Conservation (phyloP, 2,888 invertebrate species). For the Quadriops clusia region DNA sequence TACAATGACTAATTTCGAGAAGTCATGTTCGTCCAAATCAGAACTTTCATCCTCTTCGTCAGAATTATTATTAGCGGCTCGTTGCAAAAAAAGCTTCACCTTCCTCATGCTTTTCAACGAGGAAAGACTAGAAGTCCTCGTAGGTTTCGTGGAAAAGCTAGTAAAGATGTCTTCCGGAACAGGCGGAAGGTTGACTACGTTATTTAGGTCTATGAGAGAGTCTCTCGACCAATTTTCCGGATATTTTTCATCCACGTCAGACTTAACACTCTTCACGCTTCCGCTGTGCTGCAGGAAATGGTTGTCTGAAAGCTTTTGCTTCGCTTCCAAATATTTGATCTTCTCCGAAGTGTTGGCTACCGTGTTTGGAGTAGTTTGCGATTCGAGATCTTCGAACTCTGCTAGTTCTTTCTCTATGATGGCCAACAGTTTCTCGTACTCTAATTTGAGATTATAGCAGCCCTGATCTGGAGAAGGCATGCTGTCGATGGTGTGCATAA, state of each 20-base stretch:
- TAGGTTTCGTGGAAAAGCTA: conserved; percentile 32
- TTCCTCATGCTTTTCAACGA: conserved; percentile 37
- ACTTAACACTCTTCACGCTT: conserved; percentile 29
- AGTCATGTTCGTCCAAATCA: conserved; percentile 30
- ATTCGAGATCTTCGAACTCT: conserved; percentile 28
- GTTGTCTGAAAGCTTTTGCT: conserved; percentile 17
- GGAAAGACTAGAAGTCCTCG: conserved; percentile 35
- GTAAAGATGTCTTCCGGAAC: conserved; percentile 39
- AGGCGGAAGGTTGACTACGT: conserved; percentile 34
- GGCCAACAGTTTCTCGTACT: conserved; percentile 29
- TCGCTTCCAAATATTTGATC: conserved; percentile 29
- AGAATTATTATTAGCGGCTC: conserved; percentile 31
- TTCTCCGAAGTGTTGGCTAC: conserved; percentile 28
- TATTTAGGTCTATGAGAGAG: conserved; percentile 35
- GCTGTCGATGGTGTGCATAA: conserved; percentile 21
- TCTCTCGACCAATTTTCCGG: conserved; percentile 38
- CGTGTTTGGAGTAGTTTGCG: conserved; percentile 17
- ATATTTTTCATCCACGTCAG: conserved; percentile 39
- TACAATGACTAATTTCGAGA: conserved; percentile 15
- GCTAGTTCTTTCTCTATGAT: conserved; percentile 32
- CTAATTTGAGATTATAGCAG: conserved; percentile 22
- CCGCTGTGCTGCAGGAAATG: conserved; percentile 14
- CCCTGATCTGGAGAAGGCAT: conserved; percentile 16
- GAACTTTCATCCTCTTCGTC: conserved; percentile 36
- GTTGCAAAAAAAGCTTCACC: conserved; percentile 36